Conservation (phyloP, 1,140 invertebrate genomes). For the Sarcophaga peregrina region DNA sequence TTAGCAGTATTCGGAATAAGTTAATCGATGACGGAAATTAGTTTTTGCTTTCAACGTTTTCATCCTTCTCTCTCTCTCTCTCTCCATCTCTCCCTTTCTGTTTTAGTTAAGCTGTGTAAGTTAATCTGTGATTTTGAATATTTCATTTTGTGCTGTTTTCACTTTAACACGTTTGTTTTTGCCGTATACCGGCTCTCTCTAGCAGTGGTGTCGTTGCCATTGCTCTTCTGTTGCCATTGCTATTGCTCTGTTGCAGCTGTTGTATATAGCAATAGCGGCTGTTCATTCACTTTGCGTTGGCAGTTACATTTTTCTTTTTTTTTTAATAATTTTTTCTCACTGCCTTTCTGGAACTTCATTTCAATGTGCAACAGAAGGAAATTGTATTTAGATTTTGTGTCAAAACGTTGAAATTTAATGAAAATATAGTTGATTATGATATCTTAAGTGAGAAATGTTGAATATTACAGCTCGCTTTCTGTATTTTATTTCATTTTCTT, state of each 20-base stretch:
- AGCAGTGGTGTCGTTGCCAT: not conserved
- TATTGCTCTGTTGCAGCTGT: not conserved
- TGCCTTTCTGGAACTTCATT: not conserved
- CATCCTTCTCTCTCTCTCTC: not conserved
- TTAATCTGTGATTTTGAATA: conserved; percentile 24
- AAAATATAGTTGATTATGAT: no score
- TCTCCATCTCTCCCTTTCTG: no score
- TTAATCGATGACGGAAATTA: conserved; percentile 49
- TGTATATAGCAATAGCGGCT: not conserved
- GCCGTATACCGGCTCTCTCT: not conserved
- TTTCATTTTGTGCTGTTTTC: conserved; percentile 21
- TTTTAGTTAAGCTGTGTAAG: not conserved
- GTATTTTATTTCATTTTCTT: no score
- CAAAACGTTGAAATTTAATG: no score
- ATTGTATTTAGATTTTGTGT: conserved; percentile 9
- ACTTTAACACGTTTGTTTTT: conserved; percentile 11
- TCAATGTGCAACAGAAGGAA: not conserved
- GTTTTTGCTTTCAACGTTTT: conserved; percentile 44
- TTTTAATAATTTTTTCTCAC: not conserved
- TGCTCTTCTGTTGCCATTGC: not conserved
- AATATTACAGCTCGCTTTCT: no score
- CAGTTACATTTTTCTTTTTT: no score
- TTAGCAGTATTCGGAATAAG: conserved; percentile 39
- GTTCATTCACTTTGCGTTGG: no score
- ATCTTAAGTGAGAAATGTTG: no score